These are phyloP conservation scores for Chromis chromis DNA, from an alignment of 2,797 vertebrate species.

Conservation along the genomic window DNA sequence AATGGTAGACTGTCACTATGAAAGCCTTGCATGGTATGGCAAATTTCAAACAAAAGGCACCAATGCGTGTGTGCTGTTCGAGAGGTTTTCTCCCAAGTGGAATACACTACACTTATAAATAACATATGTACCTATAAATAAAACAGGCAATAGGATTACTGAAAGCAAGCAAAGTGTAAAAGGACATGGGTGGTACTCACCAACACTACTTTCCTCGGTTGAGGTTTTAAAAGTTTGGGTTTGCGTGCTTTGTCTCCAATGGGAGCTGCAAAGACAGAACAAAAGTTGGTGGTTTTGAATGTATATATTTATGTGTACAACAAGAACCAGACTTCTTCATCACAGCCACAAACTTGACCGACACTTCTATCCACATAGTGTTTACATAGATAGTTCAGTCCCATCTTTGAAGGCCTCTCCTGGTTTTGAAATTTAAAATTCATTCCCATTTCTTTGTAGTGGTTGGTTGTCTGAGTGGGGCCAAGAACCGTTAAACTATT, in stretches of 20 bases:
- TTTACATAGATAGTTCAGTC: too few relatives aligned
- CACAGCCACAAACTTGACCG: neutral
- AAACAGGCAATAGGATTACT: neutral
- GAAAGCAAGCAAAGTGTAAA: too few relatives aligned
- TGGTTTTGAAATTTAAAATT: neutral
- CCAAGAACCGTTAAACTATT: neutral
- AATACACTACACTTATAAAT: neutral
- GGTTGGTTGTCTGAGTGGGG: too few relatives aligned
- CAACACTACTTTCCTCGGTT: conserved; percentile 89
- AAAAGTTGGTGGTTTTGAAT: conserved; percentile 11
- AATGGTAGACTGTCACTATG: too few relatives aligned
- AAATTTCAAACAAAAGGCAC: neutral
- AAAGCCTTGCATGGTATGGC: neutral
- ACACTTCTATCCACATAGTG: neutral
- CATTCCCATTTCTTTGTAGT: too few relatives aligned
- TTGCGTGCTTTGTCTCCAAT: conserved; percentile 87
- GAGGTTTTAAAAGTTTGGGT: conserved; percentile 93
- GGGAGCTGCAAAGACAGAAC: conserved; percentile 83
- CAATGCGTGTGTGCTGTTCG: neutral
- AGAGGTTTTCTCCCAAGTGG: neutral
- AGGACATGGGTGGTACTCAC: conserved; percentile 82
- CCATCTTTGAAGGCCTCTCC: neutral
- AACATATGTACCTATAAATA: neutral
- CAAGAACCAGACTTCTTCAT: neutral
- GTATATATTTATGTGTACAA: neutral